Conservation (phyloP, 2,888 invertebrate genomes). For the Caenorhabditis imperialis region DNA sequence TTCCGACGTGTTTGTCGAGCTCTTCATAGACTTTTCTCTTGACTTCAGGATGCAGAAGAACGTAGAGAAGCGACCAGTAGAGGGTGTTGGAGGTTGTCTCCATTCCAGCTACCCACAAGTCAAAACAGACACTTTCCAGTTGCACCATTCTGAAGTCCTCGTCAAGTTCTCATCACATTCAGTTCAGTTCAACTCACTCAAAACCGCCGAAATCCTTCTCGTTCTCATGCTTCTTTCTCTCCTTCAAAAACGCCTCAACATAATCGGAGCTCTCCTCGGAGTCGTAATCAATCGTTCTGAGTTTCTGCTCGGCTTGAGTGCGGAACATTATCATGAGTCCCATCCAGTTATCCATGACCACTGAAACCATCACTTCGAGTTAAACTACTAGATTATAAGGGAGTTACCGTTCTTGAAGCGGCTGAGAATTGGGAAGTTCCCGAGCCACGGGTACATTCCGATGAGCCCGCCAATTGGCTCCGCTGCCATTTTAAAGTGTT, state of each 20-base stretch:
- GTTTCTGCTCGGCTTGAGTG: slow-evolving; percentile 40
- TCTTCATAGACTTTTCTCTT: slow-evolving; percentile 51
- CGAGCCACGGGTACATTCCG: slow-evolving; percentile 50
- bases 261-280: slow-evolving; percentile 55
- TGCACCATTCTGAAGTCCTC: slow-evolving; percentile 51
- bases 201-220: slow-evolving; percentile 46
- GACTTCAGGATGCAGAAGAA: slow-evolving; percentile 51
- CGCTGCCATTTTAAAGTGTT: slow-evolving; percentile 49
- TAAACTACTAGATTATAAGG: not conserved
- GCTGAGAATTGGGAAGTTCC: slow-evolving; percentile 36
- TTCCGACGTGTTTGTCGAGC: slow-evolving; percentile 51
- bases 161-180: too few species aligned
- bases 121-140: slow-evolving; percentile 54
- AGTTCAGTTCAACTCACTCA: slow-evolving; percentile 47
- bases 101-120: slow-evolving; percentile 67
- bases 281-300: slow-evolving; percentile 52
- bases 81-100: slow-evolving; percentile 65
- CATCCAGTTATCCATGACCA: slow-evolving; percentile 39
- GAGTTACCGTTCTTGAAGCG: slow-evolving; percentile 21
- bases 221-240: slow-evolving; percentile 55
- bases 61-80: slow-evolving; percentile 58
- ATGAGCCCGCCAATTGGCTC: slow-evolving; percentile 47
- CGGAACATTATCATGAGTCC: slow-evolving; percentile 46
- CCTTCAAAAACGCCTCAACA: slow-evolving; percentile 60
- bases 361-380: slow-evolving; percentile 7